Evolutionary conservation across 2,797 vertebrate genomes (phyloP).

Genomic region (Neosilurus hyrtlii): DNA sequence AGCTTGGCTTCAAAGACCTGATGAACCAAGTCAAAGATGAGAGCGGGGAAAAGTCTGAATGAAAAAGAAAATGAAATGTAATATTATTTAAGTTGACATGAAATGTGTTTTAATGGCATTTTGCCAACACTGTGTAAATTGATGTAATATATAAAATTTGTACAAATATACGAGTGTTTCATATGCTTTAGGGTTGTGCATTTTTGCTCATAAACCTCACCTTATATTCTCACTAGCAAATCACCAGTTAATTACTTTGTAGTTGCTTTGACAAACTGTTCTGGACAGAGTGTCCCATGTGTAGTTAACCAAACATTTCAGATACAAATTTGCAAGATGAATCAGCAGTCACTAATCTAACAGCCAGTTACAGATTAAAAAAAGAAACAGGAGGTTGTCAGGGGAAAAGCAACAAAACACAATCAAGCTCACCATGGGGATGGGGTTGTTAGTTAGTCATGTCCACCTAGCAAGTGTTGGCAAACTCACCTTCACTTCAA

Average conservation of each 20-base stretch:
- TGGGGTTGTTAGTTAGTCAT: too few species aligned
- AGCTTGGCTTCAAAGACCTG: conserved; percentile 85
- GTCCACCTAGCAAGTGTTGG: neutral
- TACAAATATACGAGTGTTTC: neutral
- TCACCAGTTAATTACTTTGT: too few species aligned
- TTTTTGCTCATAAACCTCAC: neutral
- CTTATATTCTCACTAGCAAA: too few species aligned
- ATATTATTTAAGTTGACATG: neutral
- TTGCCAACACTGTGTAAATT: conserved; percentile 2
- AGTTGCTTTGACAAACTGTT: too few species aligned
- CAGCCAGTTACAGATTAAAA: too few species aligned
- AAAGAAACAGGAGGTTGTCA: too few species aligned
- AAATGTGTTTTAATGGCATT: neutral
- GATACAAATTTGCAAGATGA: neutral
- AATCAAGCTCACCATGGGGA: too few species aligned
- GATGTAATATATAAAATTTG: neutral
- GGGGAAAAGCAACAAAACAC: too few species aligned
- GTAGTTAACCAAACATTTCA: neutral
- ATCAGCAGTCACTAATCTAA: too few species aligned
- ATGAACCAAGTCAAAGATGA: conserved; percentile 64
- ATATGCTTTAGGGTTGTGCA: neutral
- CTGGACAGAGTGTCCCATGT: too few species aligned
- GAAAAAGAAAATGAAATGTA: neutral
- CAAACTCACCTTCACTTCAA: neutral
- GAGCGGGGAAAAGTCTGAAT: conserved; percentile 57